phyloP scores from a whole-genome alignment of 35 echinoderm and acorn worm genomes.

The Lytechinus pictus region DNA sequence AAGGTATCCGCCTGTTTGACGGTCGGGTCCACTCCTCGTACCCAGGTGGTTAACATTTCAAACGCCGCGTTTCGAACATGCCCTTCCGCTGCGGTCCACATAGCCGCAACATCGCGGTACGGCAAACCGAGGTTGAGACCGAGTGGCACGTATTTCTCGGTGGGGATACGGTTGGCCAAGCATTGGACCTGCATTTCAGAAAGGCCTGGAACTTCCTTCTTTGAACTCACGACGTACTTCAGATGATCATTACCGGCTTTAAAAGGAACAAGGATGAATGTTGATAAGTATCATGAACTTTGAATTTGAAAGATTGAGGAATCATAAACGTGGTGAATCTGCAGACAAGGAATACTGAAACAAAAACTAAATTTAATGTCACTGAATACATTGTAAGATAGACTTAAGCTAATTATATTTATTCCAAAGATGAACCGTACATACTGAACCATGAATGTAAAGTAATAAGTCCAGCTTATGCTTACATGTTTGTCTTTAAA shows the following conservation, averaged over 20 bases:
- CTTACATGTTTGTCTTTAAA: no score
- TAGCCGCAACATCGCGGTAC: neutral
- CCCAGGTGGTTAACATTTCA: neutral
- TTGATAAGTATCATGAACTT: no score
- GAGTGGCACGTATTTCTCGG: neutral
- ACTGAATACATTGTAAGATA: no score
- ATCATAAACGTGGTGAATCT: no score
- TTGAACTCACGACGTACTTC: neutral
- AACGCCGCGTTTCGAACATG: neutral
- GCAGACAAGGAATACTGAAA: no score
- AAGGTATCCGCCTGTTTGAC: neutral
- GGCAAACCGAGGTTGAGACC: constrained; percentile 24
- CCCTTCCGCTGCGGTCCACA: neutral
- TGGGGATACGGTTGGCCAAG: neutral
- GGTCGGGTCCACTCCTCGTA: neutral
- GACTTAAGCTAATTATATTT: no score
- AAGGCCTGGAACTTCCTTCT: neutral
- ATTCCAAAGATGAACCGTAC: no score
- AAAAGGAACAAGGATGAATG: neutral
- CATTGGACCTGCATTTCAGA: neutral
- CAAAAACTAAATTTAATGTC: no score
- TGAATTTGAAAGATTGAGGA: no score
- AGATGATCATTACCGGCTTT: neutral
- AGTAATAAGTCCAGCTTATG: no score
- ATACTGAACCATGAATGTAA: no score